These are phyloP conservation scores for Glandiceps talaboti DNA, from an alignment of 53 echinoderm and acorn worm species.

Conservation along the genomic window DNA sequence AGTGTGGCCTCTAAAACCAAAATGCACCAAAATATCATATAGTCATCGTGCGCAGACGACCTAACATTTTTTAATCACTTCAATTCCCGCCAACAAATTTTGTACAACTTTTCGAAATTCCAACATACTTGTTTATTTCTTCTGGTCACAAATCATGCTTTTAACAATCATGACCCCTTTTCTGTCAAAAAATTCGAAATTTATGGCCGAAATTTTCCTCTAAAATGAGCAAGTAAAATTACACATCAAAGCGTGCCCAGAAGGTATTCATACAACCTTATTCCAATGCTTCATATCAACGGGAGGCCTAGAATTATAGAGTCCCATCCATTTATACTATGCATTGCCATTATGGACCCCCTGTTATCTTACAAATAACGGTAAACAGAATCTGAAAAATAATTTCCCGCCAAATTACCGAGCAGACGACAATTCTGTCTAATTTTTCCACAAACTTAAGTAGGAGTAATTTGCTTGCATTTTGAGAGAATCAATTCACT, in stretches of 20 bases:
- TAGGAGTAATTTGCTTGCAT: too few species aligned
- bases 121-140: too few species aligned
- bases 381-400: background rate
- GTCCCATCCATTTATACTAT: background rate
- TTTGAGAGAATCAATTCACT: too few species aligned
- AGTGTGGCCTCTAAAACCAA: too few species aligned
- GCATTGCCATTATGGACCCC: background rate
- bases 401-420: background rate
- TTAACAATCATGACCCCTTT: too few species aligned
- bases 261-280: background rate
- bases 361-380: background rate
- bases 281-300: background rate
- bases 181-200: background rate
- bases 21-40: too few species aligned
- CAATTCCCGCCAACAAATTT: too few species aligned
- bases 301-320: background rate
- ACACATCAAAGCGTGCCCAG: background rate
- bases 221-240: background rate
- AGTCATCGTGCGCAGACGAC: too few species aligned
- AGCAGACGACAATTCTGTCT: slow-evolving; percentile 1
- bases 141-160: too few species aligned
- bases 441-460: too few species aligned
- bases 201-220: background rate
- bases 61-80: too few species aligned
- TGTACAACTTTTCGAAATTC: too few species aligned